Evolutionary conservation across 1,140 invertebrate species (phyloP).

Genomic region (Grapholita molesta): DNA sequence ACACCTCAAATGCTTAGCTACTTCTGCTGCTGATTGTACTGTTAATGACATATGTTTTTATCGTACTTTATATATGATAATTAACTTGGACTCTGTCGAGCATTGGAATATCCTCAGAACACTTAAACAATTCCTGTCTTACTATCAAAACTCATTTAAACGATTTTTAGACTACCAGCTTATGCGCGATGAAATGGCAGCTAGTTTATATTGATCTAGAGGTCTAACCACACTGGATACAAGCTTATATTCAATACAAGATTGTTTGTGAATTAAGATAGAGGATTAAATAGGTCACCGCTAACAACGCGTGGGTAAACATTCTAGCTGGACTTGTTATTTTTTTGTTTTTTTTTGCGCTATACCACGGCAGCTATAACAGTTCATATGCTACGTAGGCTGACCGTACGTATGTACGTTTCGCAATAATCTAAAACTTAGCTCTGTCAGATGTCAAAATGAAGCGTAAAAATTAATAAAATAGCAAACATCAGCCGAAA

Average conservation of each 20-base stretch:
- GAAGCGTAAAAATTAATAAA: no score
- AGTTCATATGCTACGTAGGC: no score
- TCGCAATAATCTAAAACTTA: no score
- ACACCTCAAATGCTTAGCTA: no score
- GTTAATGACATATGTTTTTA: no score
- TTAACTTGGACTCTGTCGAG: no score
- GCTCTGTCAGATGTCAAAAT: no score
- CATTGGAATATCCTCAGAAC: neutral
- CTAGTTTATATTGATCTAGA: neutral
- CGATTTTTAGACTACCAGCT: neutral
- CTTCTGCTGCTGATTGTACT: no score
- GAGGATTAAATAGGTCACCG: neutral
- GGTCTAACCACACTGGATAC: neutral
- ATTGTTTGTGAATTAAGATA: neutral
- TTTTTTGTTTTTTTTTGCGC: neutral
- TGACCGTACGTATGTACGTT: no score
- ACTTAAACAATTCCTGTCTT: slow-evolving; percentile 3
- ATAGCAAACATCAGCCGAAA: no score
- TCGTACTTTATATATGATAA: no score
- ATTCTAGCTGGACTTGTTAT: neutral
- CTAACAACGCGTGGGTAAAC: slow-evolving; percentile 11
- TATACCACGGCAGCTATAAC: no score
- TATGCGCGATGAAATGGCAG: neutral
- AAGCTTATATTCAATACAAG: neutral
- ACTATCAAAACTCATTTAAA: neutral